phyloP scores from a whole-genome alignment of 2,888 invertebrate species.

The Cantharis nigra region DNA sequence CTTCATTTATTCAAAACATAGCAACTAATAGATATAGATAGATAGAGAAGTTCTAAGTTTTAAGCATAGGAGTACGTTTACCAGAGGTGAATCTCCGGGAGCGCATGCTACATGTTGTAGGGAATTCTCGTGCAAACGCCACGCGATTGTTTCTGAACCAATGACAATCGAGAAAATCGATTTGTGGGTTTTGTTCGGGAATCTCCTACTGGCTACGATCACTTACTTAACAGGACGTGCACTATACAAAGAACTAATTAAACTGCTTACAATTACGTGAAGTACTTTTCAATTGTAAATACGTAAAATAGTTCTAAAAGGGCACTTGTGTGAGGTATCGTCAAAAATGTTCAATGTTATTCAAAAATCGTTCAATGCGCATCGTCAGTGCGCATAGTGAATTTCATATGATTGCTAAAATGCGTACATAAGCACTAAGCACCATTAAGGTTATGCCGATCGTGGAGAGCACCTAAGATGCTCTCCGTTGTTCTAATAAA shows the following conservation, averaged over 20 bases:
- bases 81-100: conserved; percentile 1
- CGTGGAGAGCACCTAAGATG: neutral
- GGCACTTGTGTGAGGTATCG: neutral
- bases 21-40: conserved; percentile 32
- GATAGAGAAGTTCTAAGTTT: conserved; percentile 31
- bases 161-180: neutral
- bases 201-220: neutral
- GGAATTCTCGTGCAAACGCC: too few species aligned
- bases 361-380: neutral
- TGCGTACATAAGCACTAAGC: neutral
- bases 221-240: neutral
- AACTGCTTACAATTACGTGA: neutral
- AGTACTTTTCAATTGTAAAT: neutral
- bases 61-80: conserved; percentile 19
- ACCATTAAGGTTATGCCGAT: neutral
- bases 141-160: neutral
- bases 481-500: neutral
- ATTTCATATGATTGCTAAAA: neutral
- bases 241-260: neutral
- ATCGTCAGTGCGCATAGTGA: neutral
- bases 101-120: conserved; percentile 16
- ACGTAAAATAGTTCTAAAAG: neutral
- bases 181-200: neutral
- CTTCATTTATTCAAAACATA: conserved; percentile 40
- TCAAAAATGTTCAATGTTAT: neutral